Conservation (phyloP, 2,888 invertebrate genomes). For the Hydrotaea cyrtoneurina region DNA sequence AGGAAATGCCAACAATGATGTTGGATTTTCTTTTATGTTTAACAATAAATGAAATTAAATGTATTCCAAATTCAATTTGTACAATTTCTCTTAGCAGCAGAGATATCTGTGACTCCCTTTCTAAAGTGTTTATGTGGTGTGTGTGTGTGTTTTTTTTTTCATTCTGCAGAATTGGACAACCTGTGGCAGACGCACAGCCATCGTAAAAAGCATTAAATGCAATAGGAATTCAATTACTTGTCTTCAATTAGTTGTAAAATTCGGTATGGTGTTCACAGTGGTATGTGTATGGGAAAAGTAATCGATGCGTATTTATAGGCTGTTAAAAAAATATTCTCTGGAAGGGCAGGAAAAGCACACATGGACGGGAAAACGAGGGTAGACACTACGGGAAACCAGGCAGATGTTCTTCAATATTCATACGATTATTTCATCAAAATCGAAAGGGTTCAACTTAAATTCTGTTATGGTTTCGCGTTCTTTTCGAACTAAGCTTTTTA, state of each 20-base stretch:
- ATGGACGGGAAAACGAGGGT: no score
- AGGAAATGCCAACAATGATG: neutral
- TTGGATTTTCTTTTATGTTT: neutral
- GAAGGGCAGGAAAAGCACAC: no score
- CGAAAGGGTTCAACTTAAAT: no score
- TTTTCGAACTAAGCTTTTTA: no score
- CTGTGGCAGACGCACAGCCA: constrained; percentile 11
- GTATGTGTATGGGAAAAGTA: no score
- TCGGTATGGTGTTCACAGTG: no score
- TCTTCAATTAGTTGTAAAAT: neutral
- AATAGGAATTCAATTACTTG: constrained; percentile 15
- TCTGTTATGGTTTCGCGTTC: no score
- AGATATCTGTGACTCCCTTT: neutral
- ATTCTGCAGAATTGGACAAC: constrained; percentile 11
- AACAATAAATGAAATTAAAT: constrained; percentile 35
- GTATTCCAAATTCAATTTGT: constrained; percentile 39
- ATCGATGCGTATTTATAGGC: no score
- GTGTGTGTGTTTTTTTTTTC: neutral
- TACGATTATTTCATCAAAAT: no score
- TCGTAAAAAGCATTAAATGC: neutral
- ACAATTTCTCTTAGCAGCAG: neutral
- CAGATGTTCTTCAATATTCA: no score
- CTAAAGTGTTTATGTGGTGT: neutral
- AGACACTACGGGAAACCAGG: no score
- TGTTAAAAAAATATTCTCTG: no score